Evolutionary conservation across 2,888 invertebrate species (phyloP).

Genomic region (Acholoe squamosa): DNA sequence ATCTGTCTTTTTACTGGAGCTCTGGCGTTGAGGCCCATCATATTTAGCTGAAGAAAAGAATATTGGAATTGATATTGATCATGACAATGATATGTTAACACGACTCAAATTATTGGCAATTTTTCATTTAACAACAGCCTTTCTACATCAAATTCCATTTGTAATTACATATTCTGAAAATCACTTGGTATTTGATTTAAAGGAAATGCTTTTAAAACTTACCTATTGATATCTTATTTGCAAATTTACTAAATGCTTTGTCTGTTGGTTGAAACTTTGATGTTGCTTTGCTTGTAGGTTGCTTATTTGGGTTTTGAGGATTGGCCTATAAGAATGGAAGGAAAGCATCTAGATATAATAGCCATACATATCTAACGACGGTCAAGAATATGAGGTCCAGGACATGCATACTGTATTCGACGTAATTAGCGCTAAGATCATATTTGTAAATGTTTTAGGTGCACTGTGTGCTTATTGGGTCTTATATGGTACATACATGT

Average conservation of each 20-base stretch:
- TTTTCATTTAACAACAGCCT: too few relatives aligned
- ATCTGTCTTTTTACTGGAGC: conserved; percentile 32
- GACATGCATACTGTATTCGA: too few relatives aligned
- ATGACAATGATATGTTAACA: too few relatives aligned
- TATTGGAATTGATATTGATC: not conserved
- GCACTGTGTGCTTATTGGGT: too few relatives aligned
- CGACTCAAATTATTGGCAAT: too few relatives aligned
- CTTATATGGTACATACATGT: too few relatives aligned
- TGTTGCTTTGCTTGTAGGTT: conserved; percentile 21
- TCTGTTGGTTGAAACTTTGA: conserved; percentile 88
- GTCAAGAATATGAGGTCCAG: too few relatives aligned
- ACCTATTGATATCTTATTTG: conserved; percentile 91
- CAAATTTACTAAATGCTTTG: conserved; percentile 90
- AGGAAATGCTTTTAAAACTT: conserved; percentile 65
- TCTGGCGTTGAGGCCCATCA: not conserved
- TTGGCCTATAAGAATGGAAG: conserved; percentile 53
- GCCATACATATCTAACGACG: not conserved
- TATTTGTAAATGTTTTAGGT: too few relatives aligned
- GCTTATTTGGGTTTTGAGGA: conserved; percentile 57
- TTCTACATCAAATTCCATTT: too few relatives aligned
- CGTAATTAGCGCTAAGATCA: too few relatives aligned
- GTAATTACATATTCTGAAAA: too few relatives aligned
- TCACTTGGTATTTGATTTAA: not conserved
- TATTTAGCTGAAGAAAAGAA: conserved; percentile 24
- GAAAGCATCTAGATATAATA: not conserved